Base-by-base conservation (phyloP, 2,888 invertebrate genomes). In the Elegia similella region DNA sequence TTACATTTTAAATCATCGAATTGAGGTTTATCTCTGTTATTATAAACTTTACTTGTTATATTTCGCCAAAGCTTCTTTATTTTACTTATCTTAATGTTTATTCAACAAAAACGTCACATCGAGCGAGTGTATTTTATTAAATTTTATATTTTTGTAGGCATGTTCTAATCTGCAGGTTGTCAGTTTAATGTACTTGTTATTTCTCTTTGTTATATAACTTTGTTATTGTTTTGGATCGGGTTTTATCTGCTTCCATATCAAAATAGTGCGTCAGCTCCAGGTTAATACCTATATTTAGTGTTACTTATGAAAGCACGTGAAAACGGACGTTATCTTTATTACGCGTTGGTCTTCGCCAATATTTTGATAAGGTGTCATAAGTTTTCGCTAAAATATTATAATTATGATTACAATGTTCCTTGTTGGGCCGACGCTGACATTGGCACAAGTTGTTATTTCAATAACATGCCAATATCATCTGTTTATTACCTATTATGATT, bases 191-290 rank as follows among this genome's bases (percentile, higher is more conserved):
- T 65, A 61, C 61, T 61, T 62, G 57, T 61, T 75, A 75, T 75
- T 72, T 62, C 61, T 62, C 52, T 66, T 62, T 6, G 60, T 67
- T 63, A 52, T 61, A 59, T 61, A 66, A 63, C 55, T 52, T 55
- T 55, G 62, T 65, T 65, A 53, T 55, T 55, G 63, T 65, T 65
- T 62, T 59, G 56, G 59, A 42, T 59, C 56, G 15, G 44, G 34
- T 60, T 62, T 66, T 62, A 57, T 63, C 53, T 62, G 58, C 53
- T 62, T 60, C 57, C 53, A 50, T 64, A 63, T 58, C 55, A 15
- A 54, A 48, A 52, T 54, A 57, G 64, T 74, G 67, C 71, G 70
- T 77, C 72, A 68, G 69, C 69, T 69, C 57, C 77, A 77, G 78
- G 77, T 82, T 82, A 82, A 82, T 78, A 62, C 43, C 56, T 57